Evolutionary conservation across 2,888 invertebrate genomes (phyloP), one percentile per base, ranked within the genome.

Genomic region (Caenorhabditis sp.): DNA sequence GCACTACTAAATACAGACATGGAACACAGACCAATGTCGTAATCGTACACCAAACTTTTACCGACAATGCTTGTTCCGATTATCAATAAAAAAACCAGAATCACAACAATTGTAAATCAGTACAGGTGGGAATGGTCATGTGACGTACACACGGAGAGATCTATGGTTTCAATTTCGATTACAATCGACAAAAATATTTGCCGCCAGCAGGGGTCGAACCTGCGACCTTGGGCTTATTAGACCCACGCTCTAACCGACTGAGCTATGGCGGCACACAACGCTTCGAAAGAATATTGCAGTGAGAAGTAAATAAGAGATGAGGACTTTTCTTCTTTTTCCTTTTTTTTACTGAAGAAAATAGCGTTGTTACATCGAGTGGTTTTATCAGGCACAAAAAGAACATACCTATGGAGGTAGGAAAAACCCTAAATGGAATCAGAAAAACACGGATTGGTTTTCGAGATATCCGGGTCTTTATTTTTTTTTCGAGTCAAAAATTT

Each of bases 191-290:
- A 81, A 84, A 82, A 77, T 31, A 63, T 81, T 82, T 84, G 83
- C 81, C 82, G 81, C 79, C 76, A 81, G 80, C 80, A 85, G 84
- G 82, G 83, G 82, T 85, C 82, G 84, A 83, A 83, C 83, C 84
- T 83, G 81, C 78, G 82, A 83, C 81, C 83, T 82, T 84, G 81
- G 85, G 85, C 85, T 85, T 85, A 84, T 85, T 85, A 85, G 85
- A 85, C 84, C 85, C 83, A 85, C 85, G 85, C 85, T 85, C 85
- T 85, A 85, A 85, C 85, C 85, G 82, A 85, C 85, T 85, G 85
- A 85, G 84, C 85, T 85, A 85, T 83, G 80, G 81, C 83, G 82
- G 84, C 81, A 26, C 53, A 53, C 17, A 17, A 12, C 14, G 14
- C 14, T 43, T 3, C 43, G 14, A 3, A 3, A 43, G 8, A 43